Percentiles rank a stretch among this genome's conserved stretches.
Conservation (phyloP, 2,113 vertebrate species). For the Sebastes fasciatus region DNA sequence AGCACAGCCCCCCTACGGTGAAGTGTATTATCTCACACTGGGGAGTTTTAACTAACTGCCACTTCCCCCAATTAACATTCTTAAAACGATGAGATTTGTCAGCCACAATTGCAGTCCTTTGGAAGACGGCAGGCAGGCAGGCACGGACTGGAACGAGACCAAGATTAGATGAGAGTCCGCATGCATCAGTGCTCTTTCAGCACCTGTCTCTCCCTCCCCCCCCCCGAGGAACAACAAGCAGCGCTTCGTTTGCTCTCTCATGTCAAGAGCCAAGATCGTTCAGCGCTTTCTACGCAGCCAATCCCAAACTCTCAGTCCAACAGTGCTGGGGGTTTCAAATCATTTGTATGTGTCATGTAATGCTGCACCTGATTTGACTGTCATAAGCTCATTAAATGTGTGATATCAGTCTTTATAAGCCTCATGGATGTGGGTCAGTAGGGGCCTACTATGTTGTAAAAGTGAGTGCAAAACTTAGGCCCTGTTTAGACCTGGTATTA, state of each 20-base stretch:
- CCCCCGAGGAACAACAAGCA: constrained; percentile 54
- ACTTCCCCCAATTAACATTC: constrained; percentile 62
- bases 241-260: constrained; percentile 44
- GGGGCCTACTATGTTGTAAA: too few species aligned
- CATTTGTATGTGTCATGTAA: not conserved
- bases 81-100: constrained; percentile 50
- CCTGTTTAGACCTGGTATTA: too few species aligned
- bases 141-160: constrained; percentile 16
- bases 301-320: not conserved
- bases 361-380: too few species aligned
- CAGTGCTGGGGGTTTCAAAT: constrained; percentile 1
- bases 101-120: constrained; percentile 14
- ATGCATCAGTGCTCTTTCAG: constrained; percentile 54
- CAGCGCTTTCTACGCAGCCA: constrained; percentile 1
- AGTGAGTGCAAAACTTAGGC: too few species aligned
- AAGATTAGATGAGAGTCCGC: constrained; percentile 38
- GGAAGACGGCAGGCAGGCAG: constrained; percentile 29
- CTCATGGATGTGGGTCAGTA: too few species aligned
- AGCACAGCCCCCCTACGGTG: constrained; percentile 35
- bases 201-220: constrained; percentile 49
- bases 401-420: too few species aligned
- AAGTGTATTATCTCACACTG: constrained; percentile 52
- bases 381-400: too few species aligned
- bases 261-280: constrained; percentile 22
- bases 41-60: constrained; percentile 68